Evolutionary conservation across 64 coral and sea anemone genomes (phyloP).

Genomic region (Pocillopora verrucosa): DNA sequence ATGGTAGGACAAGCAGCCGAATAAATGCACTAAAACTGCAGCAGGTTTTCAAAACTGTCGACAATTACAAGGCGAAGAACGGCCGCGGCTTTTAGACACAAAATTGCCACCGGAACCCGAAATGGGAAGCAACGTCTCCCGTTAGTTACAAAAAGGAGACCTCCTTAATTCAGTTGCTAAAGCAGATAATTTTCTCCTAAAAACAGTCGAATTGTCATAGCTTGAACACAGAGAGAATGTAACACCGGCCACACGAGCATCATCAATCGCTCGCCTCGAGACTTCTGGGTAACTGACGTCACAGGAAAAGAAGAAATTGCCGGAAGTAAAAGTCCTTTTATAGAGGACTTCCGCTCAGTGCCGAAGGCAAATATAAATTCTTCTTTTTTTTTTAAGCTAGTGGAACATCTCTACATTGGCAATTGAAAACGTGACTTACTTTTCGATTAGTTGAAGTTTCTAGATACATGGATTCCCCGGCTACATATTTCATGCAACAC

Average conservation of each 20-base stretch:
- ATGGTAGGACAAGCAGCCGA: slow-evolving; percentile 7
- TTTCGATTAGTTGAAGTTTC: too few relatives aligned
- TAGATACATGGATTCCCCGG: too few relatives aligned
- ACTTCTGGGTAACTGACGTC: slow-evolving; percentile 47
- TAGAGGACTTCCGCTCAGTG: slow-evolving; percentile 9
- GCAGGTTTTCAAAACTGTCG: slow-evolving; percentile 30
- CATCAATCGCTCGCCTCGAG: slow-evolving; percentile 31
- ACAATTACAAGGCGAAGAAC: slow-evolving; percentile 17
- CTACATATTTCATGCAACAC: too few relatives aligned
- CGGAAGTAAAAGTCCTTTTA: slow-evolving; percentile 39
- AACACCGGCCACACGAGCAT: slow-evolving; percentile 57
- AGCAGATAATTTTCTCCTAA: slow-evolving; percentile 29
- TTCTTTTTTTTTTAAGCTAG: too few relatives aligned
- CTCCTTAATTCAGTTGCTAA: slow-evolving; percentile 24
- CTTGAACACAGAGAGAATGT: slow-evolving; percentile 53
- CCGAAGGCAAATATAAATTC: background rate
- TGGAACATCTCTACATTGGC: background rate
- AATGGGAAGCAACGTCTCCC: slow-evolving; percentile 32
- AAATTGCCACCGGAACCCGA: slow-evolving; percentile 25
- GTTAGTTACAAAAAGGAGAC: slow-evolving; percentile 16
- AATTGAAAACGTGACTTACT: background rate
- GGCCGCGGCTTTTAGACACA: slow-evolving; percentile 13
- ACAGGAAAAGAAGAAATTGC: slow-evolving; percentile 20
- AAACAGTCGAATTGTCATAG: slow-evolving; percentile 57
- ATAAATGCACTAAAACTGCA: slow-evolving; percentile 43